Percentiles rank a stretch among this genome's conserved stretches.
phyloP scores from a whole-genome alignment of 2,888 invertebrate genomes.

The Drosophila austrosaltans region DNA sequence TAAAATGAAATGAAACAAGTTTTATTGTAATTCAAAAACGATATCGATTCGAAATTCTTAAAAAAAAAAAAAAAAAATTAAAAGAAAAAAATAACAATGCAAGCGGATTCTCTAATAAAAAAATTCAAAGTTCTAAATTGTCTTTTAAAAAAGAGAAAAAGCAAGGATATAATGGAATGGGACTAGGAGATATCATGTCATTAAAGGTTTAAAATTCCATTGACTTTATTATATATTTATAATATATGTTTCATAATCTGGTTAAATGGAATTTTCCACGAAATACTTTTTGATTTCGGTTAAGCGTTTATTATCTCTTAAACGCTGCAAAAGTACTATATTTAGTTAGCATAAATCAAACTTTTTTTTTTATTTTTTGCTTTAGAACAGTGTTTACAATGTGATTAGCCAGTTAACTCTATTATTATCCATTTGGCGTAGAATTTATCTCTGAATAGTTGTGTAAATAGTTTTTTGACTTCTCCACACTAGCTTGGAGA shows the following conservation, averaged over 20 bases:
- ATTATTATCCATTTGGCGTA: conserved; percentile 2
- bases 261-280: too few species aligned
- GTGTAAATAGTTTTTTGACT: not conserved
- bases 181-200: not conserved
- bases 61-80: conserved; percentile 42
- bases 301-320: too few species aligned
- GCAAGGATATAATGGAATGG: not conserved
- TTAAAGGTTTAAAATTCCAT: too few species aligned
- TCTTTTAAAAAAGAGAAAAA: not conserved
- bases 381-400: too few species aligned
- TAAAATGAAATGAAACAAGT: conserved; percentile 30
- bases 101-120: conserved; percentile 33
- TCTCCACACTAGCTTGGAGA: not conserved
- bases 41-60: conserved; percentile 58
- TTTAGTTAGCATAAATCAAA: too few species aligned
- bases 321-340: too few species aligned
- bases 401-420: not conserved
- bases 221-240: too few species aligned
- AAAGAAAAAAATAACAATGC: conserved; percentile 27
- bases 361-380: too few species aligned
- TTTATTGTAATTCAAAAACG: conserved; percentile 56
- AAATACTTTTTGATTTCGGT: too few species aligned
- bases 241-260: too few species aligned
- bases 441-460: not conserved
- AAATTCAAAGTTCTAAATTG: conserved; percentile 39